Conservation (phyloP, 2,113 vertebrate genomes). For the Pagrus major region DNA sequence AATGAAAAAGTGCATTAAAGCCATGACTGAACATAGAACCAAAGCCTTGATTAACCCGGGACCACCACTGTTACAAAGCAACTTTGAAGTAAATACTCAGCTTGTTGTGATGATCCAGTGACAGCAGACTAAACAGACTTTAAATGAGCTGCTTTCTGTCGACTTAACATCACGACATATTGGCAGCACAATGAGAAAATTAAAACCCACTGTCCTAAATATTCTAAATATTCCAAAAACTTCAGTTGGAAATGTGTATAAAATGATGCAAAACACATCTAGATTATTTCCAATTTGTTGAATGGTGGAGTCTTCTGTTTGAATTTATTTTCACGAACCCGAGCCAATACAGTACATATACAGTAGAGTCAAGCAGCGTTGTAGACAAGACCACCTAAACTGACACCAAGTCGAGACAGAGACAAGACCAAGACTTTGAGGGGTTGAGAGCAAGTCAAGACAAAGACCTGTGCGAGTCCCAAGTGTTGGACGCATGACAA, state of each 20-base stretch:
- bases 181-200: conserved; percentile 3
- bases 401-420: too few relatives aligned
- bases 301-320: neutral
- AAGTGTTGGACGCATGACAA: too few relatives aligned
- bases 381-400: too few relatives aligned
- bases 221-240: neutral
- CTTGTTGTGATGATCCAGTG: conserved; percentile 3
- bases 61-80: neutral
- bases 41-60: conserved; percentile 17
- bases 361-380: neutral
- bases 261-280: neutral
- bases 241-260: neutral
- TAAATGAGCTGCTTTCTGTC: neutral
- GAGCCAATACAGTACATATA: neutral
- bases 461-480: too few relatives aligned
- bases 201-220: neutral
- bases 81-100: conserved; percentile 3
- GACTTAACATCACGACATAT: neutral
- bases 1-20: conserved; percentile 35
- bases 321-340: too few relatives aligned
- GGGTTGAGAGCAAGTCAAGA: too few relatives aligned
- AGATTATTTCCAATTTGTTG: neutral
- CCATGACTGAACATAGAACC: conserved; percentile 4
- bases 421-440: too few relatives aligned
- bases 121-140: neutral